Evolutionary conservation across 2,888 invertebrate species (phyloP).

Genomic region (Lithodes maja): DNA sequence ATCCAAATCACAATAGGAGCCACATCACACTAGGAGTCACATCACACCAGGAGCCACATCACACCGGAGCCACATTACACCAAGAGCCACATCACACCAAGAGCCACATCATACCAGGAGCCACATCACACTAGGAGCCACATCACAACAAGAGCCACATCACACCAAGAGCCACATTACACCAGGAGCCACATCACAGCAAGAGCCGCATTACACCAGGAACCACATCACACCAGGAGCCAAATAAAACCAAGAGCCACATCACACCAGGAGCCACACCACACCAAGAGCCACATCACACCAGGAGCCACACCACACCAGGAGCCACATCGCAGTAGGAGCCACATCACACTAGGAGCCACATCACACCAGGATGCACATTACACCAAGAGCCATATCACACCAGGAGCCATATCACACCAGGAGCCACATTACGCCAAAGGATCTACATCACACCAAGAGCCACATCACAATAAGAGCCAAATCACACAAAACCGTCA

Average conservation of each 20-base stretch:
- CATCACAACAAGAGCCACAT: background rate
- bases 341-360: too few relatives aligned
- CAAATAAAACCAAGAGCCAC: background rate
- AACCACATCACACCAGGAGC: background rate
- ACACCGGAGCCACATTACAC: background rate
- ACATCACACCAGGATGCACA: too few relatives aligned
- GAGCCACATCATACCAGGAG: background rate
- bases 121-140: background rate
- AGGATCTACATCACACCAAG: too few relatives aligned
- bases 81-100: background rate
- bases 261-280: background rate
- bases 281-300: background rate
- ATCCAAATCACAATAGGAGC: background rate
- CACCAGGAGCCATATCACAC: too few relatives aligned
- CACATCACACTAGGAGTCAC: background rate
- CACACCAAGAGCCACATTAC: background rate
- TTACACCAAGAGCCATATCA: too few relatives aligned
- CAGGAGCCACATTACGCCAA: too few relatives aligned
- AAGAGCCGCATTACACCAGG: background rate
- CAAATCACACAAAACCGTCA: too few relatives aligned
- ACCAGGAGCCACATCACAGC: background rate
- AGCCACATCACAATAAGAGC: too few relatives aligned
- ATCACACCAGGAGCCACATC: background rate
- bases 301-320: background rate
- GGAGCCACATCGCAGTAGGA: background rate